Conservation (phyloP, 2,888 invertebrate genomes). For the Melinaea marsaeus region DNA sequence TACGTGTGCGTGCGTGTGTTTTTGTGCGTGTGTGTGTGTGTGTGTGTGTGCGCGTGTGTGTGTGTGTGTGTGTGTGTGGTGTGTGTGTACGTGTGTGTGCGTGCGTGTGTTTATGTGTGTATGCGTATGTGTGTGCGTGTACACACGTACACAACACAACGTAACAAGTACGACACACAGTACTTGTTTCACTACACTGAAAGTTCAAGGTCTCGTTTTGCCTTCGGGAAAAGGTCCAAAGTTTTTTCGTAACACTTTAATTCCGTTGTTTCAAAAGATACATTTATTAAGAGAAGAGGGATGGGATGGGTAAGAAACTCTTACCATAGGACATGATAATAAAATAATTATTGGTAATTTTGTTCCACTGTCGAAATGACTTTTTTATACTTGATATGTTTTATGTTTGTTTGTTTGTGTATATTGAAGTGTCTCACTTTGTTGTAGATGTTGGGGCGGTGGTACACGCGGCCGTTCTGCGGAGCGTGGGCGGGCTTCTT, state of each 20-base stretch:
- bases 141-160: neutral
- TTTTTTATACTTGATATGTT: neutral
- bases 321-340: neutral
- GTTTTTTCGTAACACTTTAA: too few species aligned
- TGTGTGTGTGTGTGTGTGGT: too few species aligned
- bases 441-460: conserved; percentile 63
- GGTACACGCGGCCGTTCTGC: conserved; percentile 69
- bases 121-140: neutral
- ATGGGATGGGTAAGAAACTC: too few species aligned
- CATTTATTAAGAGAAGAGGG: too few species aligned
- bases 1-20: too few species aligned
- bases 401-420: neutral
- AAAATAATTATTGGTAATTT: neutral
- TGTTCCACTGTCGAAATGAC: neutral
- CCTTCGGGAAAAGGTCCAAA: neutral
- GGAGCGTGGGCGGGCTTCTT: conserved; percentile 80
- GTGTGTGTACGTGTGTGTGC: too few species aligned
- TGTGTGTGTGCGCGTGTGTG: too few species aligned
- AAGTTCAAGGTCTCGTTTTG: neutral
- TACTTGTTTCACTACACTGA: neutral
- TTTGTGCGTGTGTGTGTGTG: too few species aligned
- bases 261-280: too few species aligned
- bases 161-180: too few species aligned
- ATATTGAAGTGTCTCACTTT: conserved; percentile 49
- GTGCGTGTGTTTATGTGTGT: too few species aligned